Evolutionary conservation across 2,888 invertebrate species (phyloP).

Genomic region (Strigamia transsilvanica): DNA sequence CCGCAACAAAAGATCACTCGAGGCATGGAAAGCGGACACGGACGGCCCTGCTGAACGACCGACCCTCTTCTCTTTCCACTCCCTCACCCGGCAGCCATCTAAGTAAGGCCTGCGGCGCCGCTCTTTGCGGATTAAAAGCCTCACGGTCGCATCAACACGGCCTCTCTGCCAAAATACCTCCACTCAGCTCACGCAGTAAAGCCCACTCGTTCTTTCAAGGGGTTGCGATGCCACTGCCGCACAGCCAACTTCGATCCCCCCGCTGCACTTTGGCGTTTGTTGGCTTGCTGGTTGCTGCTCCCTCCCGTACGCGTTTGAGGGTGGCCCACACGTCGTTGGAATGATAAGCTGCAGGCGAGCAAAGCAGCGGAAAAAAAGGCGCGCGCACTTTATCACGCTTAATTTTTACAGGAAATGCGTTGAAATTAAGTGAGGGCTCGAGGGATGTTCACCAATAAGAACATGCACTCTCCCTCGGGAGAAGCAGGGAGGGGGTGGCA

Average conservation of each 20-base stretch:
- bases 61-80: background rate
- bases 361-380: conserved; percentile 41
- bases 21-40: conserved; percentile 24
- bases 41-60: background rate
- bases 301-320: conserved; percentile 38
- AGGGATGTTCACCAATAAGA: conserved; percentile 37
- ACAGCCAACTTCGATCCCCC: conserved; percentile 14
- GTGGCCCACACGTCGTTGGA: conserved; percentile 43
- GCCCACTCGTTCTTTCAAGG: conserved; percentile 32
- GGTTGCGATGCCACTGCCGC: conserved; percentile 22
- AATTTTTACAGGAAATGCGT: conserved; percentile 51
- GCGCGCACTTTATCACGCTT: conserved; percentile 52
- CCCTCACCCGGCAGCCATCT: background rate
- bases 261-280: background rate
- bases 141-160: conserved; percentile 46
- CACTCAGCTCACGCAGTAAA: conserved; percentile 29
- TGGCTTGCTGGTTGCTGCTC: background rate
- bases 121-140: conserved; percentile 40
- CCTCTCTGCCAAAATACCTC: conserved; percentile 27
- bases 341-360: conserved; percentile 46
- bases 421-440: conserved; percentile 51
- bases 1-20: conserved; percentile 47
- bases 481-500: background rate
- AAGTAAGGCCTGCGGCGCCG: conserved; percentile 29
- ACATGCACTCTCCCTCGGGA: conserved; percentile 9